Evolutionary conservation across 2,797 vertebrate genomes (phyloP).

Genomic region (Sternotherus odoratus): DNA sequence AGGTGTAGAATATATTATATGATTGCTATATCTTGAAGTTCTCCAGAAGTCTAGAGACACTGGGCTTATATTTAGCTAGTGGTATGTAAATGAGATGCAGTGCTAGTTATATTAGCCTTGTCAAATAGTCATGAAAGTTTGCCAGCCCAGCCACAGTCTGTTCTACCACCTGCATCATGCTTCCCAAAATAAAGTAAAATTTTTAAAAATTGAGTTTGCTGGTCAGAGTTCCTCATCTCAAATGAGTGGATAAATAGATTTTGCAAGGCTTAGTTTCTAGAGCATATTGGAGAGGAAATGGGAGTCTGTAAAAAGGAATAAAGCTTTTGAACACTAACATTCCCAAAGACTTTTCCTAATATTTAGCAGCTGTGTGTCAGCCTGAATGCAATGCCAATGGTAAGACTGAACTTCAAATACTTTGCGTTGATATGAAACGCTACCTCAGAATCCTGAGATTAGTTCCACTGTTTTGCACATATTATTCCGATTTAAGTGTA

Average conservation of each 20-base stretch:
- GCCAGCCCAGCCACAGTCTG: neutral
- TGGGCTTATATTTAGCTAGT: slow-evolving; percentile 22
- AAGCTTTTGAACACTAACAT: neutral
- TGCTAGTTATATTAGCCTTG: neutral
- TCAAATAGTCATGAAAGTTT: neutral
- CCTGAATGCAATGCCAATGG: accelerated
- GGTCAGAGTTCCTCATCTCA: neutral
- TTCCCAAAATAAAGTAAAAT: neutral
- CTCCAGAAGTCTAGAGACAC: neutral
- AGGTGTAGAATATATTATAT: neutral
- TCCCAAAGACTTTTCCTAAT: neutral
- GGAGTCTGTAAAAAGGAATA: neutral
- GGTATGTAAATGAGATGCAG: neutral
- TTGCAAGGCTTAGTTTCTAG: neutral
- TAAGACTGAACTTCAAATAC: neutral
- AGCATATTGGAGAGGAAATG: neutral
- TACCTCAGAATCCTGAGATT: neutral
- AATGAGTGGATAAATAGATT: neutral
- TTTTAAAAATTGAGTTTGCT: accelerated
- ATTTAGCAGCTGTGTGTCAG: neutral
- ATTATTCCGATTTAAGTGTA: neutral
- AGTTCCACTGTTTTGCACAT: neutral
- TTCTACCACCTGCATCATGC: neutral
- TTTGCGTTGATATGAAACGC: accelerated
- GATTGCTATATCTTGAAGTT: neutral